Evolutionary conservation across 1,140 invertebrate species (phyloP), one percentile per base, ranked within the genome.

Genomic region (Eurosta solidaginis): DNA sequence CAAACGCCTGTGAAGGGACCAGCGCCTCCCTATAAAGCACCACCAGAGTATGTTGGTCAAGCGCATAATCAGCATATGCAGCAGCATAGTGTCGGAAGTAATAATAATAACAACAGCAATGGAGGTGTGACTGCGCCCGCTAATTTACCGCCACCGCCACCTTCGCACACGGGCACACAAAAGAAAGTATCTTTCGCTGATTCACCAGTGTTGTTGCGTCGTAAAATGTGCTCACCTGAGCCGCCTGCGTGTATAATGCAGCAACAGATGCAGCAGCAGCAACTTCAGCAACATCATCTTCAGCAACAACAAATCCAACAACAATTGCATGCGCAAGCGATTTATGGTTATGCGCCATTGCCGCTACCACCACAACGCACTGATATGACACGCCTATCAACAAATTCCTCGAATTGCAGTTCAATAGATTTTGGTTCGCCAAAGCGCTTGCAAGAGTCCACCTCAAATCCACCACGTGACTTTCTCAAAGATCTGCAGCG

Each of bases 401-500:
- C 80, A 47, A 79, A 76, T 63, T 89, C 82, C n/a, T 82, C 81
- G 10, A 82, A 78, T 10, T 82, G 82, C 49, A 74, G 74, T 42
- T 77, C 80, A 49, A 79, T 81, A 20, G 80, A 81, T 83, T 73
- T 78, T 33, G 82, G 82, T 6, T 93, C 92, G n/a, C 94, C 94
- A 0, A 94, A 93, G 81, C 94, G 94, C 79, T 88, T 94, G 20
- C 90, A 91, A 0, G 92, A 93, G 29, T 93, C 92, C 0, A 90
- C 91, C 40, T 92, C 91, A 77, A 93, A 95, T 82, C 95, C 95
- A 1, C 94, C 95, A 0, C 91, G 92, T 4, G 94, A 95, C 54
- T 97, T 97, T 82, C 88, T 97, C 9, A 93, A 93, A 83, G 96
- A 97, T 88, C 89, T 97, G 7, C 95, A 97, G 81, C 89, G 95